Evolutionary conservation across 1,140 invertebrate genomes (phyloP).

Genomic region (Diabrotica undecimpunctata): DNA sequence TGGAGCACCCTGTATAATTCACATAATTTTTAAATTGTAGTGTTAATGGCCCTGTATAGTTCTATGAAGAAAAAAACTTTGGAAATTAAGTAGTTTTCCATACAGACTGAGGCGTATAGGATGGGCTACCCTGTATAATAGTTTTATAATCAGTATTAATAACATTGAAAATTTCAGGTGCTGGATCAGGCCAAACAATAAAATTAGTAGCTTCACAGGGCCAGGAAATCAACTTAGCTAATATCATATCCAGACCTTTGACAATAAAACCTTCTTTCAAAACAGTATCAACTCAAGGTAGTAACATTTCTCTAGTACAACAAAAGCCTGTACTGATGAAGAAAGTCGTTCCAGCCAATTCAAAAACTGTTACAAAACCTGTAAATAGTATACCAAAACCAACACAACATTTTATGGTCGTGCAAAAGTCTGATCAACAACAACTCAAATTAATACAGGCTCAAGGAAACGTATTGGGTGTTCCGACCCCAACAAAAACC

Average conservation of each 20-base stretch:
- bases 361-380: slow-evolving; percentile 33
- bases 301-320: slow-evolving; percentile 34
- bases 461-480: slow-evolving; percentile 17
- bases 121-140: too few relatives aligned
- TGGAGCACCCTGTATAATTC: too few relatives aligned
- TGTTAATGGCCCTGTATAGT: too few relatives aligned
- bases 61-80: too few relatives aligned
- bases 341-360: slow-evolving; percentile 36
- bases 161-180: slow-evolving; percentile 15
- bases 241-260: slow-evolving; percentile 40
- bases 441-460: slow-evolving; percentile 36
- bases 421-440: slow-evolving; percentile 36
- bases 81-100: too few relatives aligned
- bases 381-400: slow-evolving; percentile 24
- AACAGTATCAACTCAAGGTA: slow-evolving; percentile 23
- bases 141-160: too few relatives aligned
- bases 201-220: slow-evolving; percentile 43
- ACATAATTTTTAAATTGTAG: too few relatives aligned
- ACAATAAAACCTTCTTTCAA: slow-evolving; percentile 37
- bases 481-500: slow-evolving; percentile 60
- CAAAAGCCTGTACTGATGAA: slow-evolving; percentile 44
- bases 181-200: slow-evolving; percentile 37
- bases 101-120: too few relatives aligned
- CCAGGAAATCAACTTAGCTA: slow-evolving; percentile 42
- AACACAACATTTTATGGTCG: slow-evolving; percentile 37